Conservation (phyloP, 2,797 vertebrate species). For the Notoglanidium macrostoma region DNA sequence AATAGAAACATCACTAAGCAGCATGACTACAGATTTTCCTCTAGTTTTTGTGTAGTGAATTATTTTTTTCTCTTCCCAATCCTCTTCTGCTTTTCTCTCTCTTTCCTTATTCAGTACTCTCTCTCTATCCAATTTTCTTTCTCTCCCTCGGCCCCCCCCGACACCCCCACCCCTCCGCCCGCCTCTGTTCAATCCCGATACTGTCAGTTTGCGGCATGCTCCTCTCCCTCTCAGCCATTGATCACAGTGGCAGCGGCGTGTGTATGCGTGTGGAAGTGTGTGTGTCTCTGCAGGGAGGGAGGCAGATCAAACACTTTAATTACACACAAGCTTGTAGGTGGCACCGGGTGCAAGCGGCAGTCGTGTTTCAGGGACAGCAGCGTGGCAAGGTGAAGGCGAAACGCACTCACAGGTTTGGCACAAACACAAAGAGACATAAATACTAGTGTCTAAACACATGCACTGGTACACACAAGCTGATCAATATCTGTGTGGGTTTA, state of each 20-base stretch:
- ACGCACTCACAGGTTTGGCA: slow-evolving; percentile 18
- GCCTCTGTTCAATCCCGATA: slow-evolving; percentile 41
- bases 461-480: slow-evolving; percentile 47
- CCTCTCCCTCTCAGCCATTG: slow-evolving; percentile 67
- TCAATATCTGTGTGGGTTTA: slow-evolving; percentile 26
- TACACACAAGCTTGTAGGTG: slow-evolving; percentile 73
- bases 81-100: slow-evolving; percentile 62
- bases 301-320: slow-evolving; percentile 80
- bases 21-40: neutral
- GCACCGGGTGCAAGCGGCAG: slow-evolving; percentile 67
- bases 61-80: slow-evolving; percentile 40
- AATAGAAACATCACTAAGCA: slow-evolving; percentile 19
- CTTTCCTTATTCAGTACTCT: slow-evolving; percentile 64
- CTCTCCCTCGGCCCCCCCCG: neutral
- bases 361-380: slow-evolving; percentile 70
- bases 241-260: slow-evolving; percentile 69
- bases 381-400: slow-evolving; percentile 59
- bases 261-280: slow-evolving; percentile 61
- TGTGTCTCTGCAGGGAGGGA: slow-evolving; percentile 60
- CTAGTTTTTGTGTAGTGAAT: neutral
- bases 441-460: slow-evolving; percentile 21
- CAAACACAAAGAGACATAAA: slow-evolving; percentile 32
- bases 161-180: neutral
- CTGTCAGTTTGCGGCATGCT: slow-evolving; percentile 48
- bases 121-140: slow-evolving; percentile 11